phyloP scores from a whole-genome alignment of 1,140 invertebrate genomes.

The Cyphomyrmex costatus region DNA sequence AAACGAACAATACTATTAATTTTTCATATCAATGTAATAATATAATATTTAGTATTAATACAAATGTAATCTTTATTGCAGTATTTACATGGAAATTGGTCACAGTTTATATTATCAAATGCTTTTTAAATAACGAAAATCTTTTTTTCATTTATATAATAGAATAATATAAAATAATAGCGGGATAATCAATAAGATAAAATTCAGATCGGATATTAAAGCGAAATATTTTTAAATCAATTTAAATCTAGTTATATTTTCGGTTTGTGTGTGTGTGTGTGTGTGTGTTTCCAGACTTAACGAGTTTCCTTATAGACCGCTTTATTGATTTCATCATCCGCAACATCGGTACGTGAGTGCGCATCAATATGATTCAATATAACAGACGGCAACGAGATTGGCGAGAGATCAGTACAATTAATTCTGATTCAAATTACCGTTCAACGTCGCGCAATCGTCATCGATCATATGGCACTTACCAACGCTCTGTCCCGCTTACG shows the following conservation, averaged over 20 bases:
- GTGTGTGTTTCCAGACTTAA: background rate
- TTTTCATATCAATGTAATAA: no score
- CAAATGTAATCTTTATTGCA: background rate
- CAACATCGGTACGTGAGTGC: background rate
- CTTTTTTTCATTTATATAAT: background rate
- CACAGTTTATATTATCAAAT: background rate
- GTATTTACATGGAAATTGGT: background rate
- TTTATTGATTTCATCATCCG: conserved; percentile 13
- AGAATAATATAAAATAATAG: background rate
- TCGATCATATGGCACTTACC: conserved; percentile 76
- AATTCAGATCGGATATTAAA: background rate
- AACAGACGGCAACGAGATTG: conserved; percentile 20
- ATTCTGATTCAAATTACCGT: conserved; percentile 42
- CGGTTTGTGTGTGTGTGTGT: no score
- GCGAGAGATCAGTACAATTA: conserved; percentile 41
- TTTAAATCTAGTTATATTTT: background rate
- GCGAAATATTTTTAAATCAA: background rate
- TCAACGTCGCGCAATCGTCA: conserved; percentile 39
- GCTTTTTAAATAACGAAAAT: background rate
- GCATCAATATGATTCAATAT: conserved; percentile 34
- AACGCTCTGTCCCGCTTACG: conserved; percentile 76
- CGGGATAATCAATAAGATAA: background rate
- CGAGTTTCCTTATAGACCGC: background rate
- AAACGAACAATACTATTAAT: no score
- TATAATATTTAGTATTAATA: background rate